Evolutionary conservation across 2,113 vertebrate species (phyloP).

Genomic region (Pyrgilauda ruficollis): DNA sequence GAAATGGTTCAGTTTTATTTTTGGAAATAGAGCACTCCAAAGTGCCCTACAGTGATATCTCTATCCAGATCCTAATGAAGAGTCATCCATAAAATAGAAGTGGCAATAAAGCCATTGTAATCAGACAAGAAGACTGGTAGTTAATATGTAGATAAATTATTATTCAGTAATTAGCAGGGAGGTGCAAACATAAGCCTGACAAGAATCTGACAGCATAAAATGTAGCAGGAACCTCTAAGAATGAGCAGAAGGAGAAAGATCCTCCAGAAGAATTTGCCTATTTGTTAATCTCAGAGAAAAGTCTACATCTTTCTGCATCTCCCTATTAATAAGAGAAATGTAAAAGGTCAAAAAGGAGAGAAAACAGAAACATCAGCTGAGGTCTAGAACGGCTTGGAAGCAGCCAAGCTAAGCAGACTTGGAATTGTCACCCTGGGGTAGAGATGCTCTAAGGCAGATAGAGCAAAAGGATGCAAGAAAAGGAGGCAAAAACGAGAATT

Average conservation of each 20-base stretch:
- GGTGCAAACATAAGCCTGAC: not conserved
- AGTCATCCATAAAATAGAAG: not conserved
- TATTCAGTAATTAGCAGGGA: not conserved
- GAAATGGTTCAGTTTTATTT: not conserved
- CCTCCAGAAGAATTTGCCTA: not conserved
- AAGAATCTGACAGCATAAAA: not conserved
- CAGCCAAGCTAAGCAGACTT: not conserved
- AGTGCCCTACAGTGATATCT: not conserved
- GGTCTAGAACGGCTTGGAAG: not conserved
- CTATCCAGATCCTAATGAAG: not conserved
- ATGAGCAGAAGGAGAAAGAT: not conserved
- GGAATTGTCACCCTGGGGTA: not conserved
- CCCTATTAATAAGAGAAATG: not conserved
- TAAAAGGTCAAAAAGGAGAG: not conserved
- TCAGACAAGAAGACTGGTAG: not conserved
- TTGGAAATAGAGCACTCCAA: not conserved
- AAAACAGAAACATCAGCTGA: not conserved
- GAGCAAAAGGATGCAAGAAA: accelerated
- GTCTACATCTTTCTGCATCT: not conserved
- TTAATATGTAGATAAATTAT: not conserved
- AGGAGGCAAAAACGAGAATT: not conserved
- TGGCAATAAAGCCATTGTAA: not conserved
- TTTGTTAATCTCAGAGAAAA: not conserved
- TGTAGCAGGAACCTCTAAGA: not conserved
- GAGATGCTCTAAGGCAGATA: not conserved